These are phyloP conservation scores for Philonicus albiceps DNA, from an alignment of 2,888 invertebrate species.

Conservation along the genomic window DNA sequence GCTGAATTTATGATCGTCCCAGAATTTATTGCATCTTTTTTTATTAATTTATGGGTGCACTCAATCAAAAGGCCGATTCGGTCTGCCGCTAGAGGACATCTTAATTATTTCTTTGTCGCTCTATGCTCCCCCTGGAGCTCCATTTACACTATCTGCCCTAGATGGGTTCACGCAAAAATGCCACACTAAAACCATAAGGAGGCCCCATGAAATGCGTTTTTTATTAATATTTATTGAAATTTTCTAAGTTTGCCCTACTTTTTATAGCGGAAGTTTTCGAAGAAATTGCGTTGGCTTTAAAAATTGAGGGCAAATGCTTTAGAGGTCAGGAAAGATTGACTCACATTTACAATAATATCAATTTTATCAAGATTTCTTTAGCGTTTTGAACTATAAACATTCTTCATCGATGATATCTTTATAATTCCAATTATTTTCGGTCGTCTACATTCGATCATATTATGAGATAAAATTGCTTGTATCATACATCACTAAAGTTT, in stretches of 20 bases:
- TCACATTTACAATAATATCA: background rate
- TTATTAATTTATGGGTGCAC: slow-evolving; percentile 3
- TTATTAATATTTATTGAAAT: background rate
- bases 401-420: background rate
- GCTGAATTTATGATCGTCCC: background rate
- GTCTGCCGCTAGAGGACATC: slow-evolving; percentile 11
- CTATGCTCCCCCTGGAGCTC: background rate
- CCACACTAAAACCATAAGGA: background rate
- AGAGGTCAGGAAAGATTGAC: background rate
- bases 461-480: too few species aligned
- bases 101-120: slow-evolving; percentile 31
- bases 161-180: background rate
- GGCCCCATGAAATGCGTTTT: background rate
- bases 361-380: background rate
- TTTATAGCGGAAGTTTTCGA: background rate
- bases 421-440: background rate
- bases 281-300: background rate
- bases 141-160: background rate
- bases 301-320: background rate
- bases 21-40: background rate
- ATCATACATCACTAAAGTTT: too few species aligned
- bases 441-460: too few species aligned
- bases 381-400: background rate
- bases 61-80: slow-evolving; percentile 10
- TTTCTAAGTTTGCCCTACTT: background rate